Percentiles rank a stretch among this genome's conserved stretches.
Conservation (phyloP, 2,113 vertebrate genomes). For the Zosterops hypoxanthus region DNA sequence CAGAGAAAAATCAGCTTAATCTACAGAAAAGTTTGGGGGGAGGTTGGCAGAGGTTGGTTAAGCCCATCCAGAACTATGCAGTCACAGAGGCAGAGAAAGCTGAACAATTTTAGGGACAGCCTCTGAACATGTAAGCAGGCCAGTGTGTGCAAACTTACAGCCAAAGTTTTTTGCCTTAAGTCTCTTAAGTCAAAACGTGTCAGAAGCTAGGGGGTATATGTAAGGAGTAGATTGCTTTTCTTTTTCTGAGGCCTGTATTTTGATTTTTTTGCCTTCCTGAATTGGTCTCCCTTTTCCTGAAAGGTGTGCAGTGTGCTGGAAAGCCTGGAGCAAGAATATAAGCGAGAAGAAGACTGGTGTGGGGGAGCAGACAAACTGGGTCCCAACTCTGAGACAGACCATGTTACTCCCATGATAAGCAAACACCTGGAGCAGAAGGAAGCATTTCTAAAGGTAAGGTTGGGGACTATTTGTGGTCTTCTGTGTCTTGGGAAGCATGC, state of each 20-base stretch:
- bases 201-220: not conserved
- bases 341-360: constrained; percentile 98
- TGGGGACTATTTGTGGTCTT: not conserved
- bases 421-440: constrained; percentile 99
- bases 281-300: not conserved
- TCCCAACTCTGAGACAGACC: constrained; percentile 96
- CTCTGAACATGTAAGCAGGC: not conserved
- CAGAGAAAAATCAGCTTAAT: not conserved
- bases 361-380: constrained; percentile 96
- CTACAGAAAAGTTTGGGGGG: not conserved
- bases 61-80: not conserved
- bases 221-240: not conserved
- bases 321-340: constrained; percentile 98
- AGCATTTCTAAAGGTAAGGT: constrained; percentile 91
- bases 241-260: not conserved
- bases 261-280: not conserved
- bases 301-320: constrained; percentile 98
- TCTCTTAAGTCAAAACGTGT: not conserved
- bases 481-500: not conserved
- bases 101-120: not conserved
- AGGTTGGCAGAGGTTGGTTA: not conserved
- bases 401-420: constrained; percentile 97
- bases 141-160: not conserved
- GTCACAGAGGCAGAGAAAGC: not conserved
- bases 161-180: not conserved